A percentile compares a stretch with the other conserved stretches of the same genome.
phyloP scores from a whole-genome alignment of 2,797 vertebrate genomes.

The Macropodus opercularis region DNA sequence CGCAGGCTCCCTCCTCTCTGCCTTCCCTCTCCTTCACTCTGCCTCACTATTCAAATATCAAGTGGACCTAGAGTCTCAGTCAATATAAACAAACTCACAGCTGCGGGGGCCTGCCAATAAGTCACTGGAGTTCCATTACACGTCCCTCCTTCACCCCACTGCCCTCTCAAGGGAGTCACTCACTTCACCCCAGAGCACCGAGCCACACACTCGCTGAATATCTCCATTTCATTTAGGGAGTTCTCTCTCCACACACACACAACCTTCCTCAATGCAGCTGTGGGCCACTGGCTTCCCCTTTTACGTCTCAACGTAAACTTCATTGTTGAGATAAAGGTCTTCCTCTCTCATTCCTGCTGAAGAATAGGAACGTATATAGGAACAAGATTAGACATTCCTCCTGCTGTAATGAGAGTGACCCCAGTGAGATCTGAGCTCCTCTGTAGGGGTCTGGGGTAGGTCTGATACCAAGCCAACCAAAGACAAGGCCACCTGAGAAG shows the following conservation, averaged over 20 bases:
- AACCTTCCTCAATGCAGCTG: slow-evolving; percentile 31
- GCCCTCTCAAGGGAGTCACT: slow-evolving; percentile 50
- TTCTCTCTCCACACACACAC: slow-evolving; percentile 20
- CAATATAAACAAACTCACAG: slow-evolving; percentile 76
- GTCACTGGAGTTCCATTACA: slow-evolving; percentile 74
- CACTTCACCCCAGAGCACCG: slow-evolving; percentile 53
- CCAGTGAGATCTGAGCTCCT: slow-evolving; percentile 47
- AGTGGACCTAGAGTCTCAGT: slow-evolving; percentile 58
- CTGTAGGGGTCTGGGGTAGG: neutral
- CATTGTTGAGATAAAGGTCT: slow-evolving; percentile 74
- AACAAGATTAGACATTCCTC: slow-evolving; percentile 64
- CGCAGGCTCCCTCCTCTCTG: neutral
- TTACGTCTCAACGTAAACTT: slow-evolving; percentile 70
- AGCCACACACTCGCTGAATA: slow-evolving; percentile 45
- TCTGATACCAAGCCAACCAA: slow-evolving; percentile 56
- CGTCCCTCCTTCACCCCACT: slow-evolving; percentile 44
- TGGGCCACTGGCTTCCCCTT: slow-evolving; percentile 71
- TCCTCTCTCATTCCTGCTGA: slow-evolving; percentile 58
- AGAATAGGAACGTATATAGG: slow-evolving; percentile 56
- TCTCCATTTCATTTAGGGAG: slow-evolving; percentile 61
- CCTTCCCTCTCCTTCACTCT: slow-evolving; percentile 8
- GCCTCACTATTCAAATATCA: slow-evolving; percentile 68
- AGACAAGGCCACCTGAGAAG: slow-evolving; percentile 64
- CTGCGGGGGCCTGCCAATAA: slow-evolving; percentile 55
- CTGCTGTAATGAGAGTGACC: slow-evolving; percentile 73